Conservation (phyloP, 1,140 invertebrate species). For the Agraylea sexmaculata region DNA sequence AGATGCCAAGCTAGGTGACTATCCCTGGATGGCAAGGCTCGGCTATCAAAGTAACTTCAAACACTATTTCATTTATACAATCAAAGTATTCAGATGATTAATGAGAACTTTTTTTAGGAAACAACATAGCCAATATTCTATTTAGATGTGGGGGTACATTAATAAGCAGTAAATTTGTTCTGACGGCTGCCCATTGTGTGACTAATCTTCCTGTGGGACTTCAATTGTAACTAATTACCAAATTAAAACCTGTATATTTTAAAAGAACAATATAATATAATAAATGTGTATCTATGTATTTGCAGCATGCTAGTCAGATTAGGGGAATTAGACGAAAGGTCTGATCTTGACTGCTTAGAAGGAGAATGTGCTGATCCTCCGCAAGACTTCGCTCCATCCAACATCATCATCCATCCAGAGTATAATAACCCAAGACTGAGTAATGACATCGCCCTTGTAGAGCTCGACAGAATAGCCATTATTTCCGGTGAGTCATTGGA, state of each 20-base stretch:
- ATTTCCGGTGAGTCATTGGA: conserved; percentile 13
- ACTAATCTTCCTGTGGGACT: conserved; percentile 27
- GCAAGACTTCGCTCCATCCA: conserved; percentile 28
- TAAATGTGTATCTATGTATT: conserved; percentile 7
- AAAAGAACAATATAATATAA: conserved; percentile 2
- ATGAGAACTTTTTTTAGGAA: conserved; percentile 11
- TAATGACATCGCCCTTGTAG: conserved; percentile 34
- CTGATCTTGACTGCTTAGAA: conserved; percentile 37
- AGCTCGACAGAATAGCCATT: conserved; percentile 4
- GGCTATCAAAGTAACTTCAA: conserved; percentile 38
- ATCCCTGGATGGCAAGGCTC: conserved; percentile 40
- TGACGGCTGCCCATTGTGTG: conserved; percentile 45
- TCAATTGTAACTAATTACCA: conserved; percentile 31
- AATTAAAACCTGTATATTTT: not conserved
- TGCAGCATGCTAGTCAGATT: conserved; percentile 38
- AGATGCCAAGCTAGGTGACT: conserved; percentile 30
- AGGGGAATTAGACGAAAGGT: conserved; percentile 38
- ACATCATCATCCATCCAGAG: conserved; percentile 29
- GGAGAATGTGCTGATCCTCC: conserved; percentile 31
- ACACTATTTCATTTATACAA: too few species aligned
- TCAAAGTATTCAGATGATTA: not conserved
- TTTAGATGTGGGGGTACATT: conserved; percentile 19
- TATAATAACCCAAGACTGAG: conserved; percentile 29
- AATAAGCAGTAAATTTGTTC: conserved; percentile 12
- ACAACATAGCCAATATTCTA: conserved; percentile 4